phyloP scores from a whole-genome alignment of 2,797 vertebrate species.

The Odontamblyopus lacepedii region DNA sequence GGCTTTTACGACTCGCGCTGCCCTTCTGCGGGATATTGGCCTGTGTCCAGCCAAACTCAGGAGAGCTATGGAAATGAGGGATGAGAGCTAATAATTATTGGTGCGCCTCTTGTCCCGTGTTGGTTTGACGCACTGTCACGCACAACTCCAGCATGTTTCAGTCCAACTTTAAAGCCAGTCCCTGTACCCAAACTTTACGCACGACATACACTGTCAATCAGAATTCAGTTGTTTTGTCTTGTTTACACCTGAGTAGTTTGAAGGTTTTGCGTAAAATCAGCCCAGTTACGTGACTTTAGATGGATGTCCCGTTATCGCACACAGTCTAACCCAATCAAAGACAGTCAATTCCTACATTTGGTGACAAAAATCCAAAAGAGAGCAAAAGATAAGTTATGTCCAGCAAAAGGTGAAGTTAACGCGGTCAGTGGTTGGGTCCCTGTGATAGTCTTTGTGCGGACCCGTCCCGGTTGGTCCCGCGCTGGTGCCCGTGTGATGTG shows the following conservation, averaged over 20 bases:
- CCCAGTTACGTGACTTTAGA: conserved; percentile 12
- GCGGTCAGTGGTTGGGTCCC: neutral
- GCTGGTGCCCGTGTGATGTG: conserved; percentile 43
- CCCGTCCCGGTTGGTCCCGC: conserved; percentile 25
- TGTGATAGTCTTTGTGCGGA: neutral
- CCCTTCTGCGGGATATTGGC: conserved; percentile 86
- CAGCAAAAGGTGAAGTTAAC: conserved; percentile 10
- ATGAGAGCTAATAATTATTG: conserved; percentile 84
- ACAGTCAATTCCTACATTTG: conserved; percentile 11
- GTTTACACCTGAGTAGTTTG: conserved; percentile 20
- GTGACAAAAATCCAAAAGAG: conserved; percentile 22
- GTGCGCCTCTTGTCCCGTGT: conserved; percentile 74
- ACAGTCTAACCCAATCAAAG: conserved; percentile 5
- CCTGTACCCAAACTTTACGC: conserved; percentile 19
- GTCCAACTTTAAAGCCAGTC: conserved; percentile 26
- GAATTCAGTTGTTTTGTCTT: neutral
- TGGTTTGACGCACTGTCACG: conserved; percentile 69
- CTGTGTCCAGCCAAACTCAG: conserved; percentile 83
- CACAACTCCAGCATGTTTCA: conserved; percentile 57
- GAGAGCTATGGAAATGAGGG: conserved; percentile 91
- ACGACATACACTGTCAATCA: too few relatives aligned
- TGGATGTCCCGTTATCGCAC: conserved; percentile 19
- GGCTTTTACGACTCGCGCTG: conserved; percentile 85
- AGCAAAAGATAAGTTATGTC: neutral
- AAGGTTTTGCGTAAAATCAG: conserved; percentile 13